Conservation (phyloP, 2,797 vertebrate species). For the Lophius americanus region DNA sequence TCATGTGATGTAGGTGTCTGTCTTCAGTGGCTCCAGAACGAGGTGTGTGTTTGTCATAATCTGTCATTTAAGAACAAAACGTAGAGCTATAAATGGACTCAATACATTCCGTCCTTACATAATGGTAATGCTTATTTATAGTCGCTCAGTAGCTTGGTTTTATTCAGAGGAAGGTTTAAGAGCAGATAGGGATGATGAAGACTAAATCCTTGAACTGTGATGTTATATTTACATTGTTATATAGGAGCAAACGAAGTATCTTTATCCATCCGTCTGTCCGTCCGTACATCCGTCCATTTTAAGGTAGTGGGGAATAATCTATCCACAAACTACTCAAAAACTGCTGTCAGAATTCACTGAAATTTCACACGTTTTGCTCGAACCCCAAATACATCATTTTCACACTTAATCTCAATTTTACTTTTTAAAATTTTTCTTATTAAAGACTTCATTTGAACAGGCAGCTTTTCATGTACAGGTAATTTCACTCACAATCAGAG, state of each 20-base stretch:
- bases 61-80: slow-evolving; percentile 43
- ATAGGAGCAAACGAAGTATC: too few species aligned
- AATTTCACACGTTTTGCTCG: too few species aligned
- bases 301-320: too few species aligned
- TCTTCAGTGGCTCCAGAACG: slow-evolving; percentile 14
- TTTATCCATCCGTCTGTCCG: not conserved
- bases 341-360: too few species aligned
- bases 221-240: not conserved
- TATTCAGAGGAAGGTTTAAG: slow-evolving; percentile 4
- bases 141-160: slow-evolving; percentile 27
- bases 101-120: slow-evolving; percentile 4
- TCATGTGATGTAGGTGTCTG: slow-evolving; percentile 17
- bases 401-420: too few species aligned
- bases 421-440: too few species aligned
- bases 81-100: slow-evolving; percentile 9
- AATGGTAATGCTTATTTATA: slow-evolving; percentile 15
- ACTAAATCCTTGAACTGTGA: not conserved
- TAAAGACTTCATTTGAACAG: too few species aligned
- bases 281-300: too few species aligned
- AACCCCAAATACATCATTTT: too few species aligned
- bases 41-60: slow-evolving; percentile 29
- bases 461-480: too few species aligned
- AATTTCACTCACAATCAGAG: too few species aligned
- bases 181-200: slow-evolving; percentile 5
- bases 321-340: too few species aligned